Evolutionary conservation across 2,113 vertebrate genomes (phyloP).

Genomic region (Ceyx melanurus): DNA sequence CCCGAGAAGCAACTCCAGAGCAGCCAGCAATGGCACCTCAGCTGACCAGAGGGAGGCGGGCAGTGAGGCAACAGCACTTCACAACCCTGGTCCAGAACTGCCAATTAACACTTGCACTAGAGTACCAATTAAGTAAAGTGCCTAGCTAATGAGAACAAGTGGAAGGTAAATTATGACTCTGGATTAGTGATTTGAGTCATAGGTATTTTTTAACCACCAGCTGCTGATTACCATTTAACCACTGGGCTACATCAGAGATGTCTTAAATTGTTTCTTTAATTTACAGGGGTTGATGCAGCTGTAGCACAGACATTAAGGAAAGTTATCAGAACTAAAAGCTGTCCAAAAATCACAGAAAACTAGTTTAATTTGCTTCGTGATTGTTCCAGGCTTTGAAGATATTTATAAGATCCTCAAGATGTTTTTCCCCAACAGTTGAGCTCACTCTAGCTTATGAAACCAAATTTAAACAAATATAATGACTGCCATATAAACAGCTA

Average conservation of each 20-base stretch:
- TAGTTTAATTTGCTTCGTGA: not conserved
- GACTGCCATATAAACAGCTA: not conserved
- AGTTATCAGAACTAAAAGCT: constrained; percentile 5
- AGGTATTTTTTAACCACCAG: constrained; percentile 19
- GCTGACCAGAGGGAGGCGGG: not conserved
- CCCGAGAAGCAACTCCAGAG: accelerated
- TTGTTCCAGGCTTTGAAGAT: not conserved
- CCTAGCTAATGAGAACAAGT: not conserved
- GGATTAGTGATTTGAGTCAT: not conserved
- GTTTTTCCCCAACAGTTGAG: not conserved
- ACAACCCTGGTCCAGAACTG: not conserved
- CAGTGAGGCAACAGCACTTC: not conserved
- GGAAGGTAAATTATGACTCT: constrained; percentile 22
- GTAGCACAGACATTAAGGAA: not conserved
- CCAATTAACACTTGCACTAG: not conserved
- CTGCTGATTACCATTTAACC: constrained; percentile 10
- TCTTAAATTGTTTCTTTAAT: not conserved
- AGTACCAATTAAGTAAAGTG: not conserved
- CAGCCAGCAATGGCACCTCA: accelerated
- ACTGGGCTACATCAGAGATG: not conserved
- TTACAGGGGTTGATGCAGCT: not conserved
- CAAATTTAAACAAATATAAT: not conserved
- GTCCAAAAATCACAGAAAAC: not conserved
- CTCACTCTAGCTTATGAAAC: constrained; percentile 22
- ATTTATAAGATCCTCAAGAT: not conserved